These are phyloP conservation scores for Ornithoptera priamus DNA, from an alignment of 2,888 invertebrate genomes.

Conservation along the genomic window DNA sequence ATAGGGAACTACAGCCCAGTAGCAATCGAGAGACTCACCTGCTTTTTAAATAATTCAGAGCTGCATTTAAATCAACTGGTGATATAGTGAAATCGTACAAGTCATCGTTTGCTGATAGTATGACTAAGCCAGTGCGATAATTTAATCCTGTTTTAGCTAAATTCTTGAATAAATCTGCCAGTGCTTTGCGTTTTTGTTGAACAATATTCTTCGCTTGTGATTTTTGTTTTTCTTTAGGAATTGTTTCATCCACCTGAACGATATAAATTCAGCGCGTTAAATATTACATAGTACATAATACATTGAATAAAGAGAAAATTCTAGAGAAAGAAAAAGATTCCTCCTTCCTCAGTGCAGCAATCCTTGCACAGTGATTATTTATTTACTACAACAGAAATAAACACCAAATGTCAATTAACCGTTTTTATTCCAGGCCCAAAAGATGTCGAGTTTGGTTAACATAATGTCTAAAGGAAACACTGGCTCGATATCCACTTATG, in stretches of 20 bases:
- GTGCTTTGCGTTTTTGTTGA: conserved; percentile 90
- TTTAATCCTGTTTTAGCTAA: conserved; percentile 88
- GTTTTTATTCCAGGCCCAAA: too few species aligned
- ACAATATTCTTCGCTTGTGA: conserved; percentile 89
- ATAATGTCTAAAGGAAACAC: too few species aligned
- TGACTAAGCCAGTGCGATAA: conserved; percentile 88
- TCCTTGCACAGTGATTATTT: too few species aligned
- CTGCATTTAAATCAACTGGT: conserved; percentile 85
- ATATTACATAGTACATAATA: not conserved
- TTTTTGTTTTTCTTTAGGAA: conserved; percentile 86
- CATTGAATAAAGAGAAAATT: too few species aligned
- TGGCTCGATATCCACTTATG: too few species aligned
- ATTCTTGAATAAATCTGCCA: conserved; percentile 92
- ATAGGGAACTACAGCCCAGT: too few species aligned
- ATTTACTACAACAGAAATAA: too few species aligned
- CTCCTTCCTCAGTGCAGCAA: too few species aligned
- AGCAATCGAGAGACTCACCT: conserved; percentile 47
- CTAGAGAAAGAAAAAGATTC: too few species aligned
- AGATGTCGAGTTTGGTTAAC: too few species aligned
- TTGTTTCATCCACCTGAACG: conserved; percentile 74
- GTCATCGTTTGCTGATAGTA: conserved; percentile 73
- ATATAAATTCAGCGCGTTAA: conserved; percentile 15
- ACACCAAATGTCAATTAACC: too few species aligned
- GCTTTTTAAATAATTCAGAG: conserved; percentile 76
- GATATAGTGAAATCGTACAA: conserved; percentile 82